Base-by-base conservation (phyloP, 1,140 invertebrate species). In the Leptoteleia sp. region DNA sequence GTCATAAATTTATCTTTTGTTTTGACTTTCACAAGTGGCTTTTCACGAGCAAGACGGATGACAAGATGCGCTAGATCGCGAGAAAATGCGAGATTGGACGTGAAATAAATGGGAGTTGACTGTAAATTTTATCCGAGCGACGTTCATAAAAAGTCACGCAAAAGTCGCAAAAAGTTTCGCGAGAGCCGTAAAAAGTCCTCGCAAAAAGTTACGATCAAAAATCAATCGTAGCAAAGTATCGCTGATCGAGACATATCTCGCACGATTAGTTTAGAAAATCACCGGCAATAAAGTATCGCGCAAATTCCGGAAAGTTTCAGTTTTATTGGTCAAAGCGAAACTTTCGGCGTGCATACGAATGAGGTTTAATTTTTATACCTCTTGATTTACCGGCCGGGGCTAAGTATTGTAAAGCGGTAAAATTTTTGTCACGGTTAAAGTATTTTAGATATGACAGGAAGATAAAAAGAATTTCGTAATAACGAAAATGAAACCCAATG, bases 211-310 rank as follows among this genome's bases (percentile, higher is more conserved):
- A 57, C 52, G 64, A 57, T 68, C 42, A 27, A 57, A 68, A 68
- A 68, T 68, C 64, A 68, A 68, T 68, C 52, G 42, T 13, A 7
- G 16, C 3, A 57, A 48, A 70, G 35, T 68, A 57, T 40, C 64
- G 52, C 17, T 47, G 50, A 68, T 68, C 64, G 52, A 48, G 64
- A 68, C 42, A 40, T 68, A 57, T 57, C 43, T 57, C 35, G 27
- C 45, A 16, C 65, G 65, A 68, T 70, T 70, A 70, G 43, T 70
- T 70, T 42, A n/a, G 15, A 70, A 42, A 70, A 70, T 59, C 45
- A 25, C 13, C 25, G 22, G 9, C 33, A n/a, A 25, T 59, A 68
- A 68, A 68, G 42, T 57, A 47, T 50, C 35, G n/a, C 15, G 13
- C n/a, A n/a, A 55, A 31, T 55, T 47, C 31, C 8, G 1, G 16